Percentiles rank a stretch among this genome's conserved stretches.
phyloP scores from a whole-genome alignment of 2,797 vertebrate species.

The Chelonia mydas region DNA sequence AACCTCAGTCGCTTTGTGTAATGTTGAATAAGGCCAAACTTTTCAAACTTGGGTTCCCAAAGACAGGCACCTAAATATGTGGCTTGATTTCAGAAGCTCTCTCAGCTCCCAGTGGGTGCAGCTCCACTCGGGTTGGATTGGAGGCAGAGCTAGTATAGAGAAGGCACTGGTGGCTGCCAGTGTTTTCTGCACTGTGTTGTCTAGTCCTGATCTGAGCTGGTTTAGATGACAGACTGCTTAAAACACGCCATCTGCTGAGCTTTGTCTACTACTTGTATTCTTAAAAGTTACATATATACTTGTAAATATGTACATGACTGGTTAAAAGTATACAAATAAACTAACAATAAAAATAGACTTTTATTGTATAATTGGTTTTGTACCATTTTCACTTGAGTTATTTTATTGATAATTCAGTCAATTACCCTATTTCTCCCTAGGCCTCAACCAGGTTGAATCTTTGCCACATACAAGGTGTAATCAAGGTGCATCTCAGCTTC shows the following conservation, averaged over 20 bases:
- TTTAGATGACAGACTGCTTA: fast-evolving
- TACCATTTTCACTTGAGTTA: not conserved
- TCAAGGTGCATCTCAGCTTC: fast-evolving
- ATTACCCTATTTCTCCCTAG: not conserved
- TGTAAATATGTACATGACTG: not conserved
- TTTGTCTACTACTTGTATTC: fast-evolving
- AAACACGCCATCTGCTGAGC: not conserved
- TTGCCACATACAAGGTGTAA: not conserved
- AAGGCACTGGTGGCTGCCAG: fast-evolving
- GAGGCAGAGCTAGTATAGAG: not conserved
- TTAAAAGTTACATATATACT: fast-evolving
- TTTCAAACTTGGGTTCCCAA: not conserved
- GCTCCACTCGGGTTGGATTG: not conserved
- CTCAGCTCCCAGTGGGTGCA: not conserved
- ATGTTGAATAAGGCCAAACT: fast-evolving
- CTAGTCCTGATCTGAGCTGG: not conserved
- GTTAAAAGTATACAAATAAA: not conserved
- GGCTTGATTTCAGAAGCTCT: not conserved
- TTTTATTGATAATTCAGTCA: not conserved
- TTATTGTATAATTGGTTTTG: not conserved
- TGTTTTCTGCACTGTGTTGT: fast-evolving
- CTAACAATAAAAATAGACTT: not conserved
- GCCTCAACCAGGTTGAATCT: not conserved
- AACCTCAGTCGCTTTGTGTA: fast-evolving
- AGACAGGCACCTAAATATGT: not conserved